phyloP scores from a whole-genome alignment of 2,113 vertebrate species.

The Enhydra lutris region DNA sequence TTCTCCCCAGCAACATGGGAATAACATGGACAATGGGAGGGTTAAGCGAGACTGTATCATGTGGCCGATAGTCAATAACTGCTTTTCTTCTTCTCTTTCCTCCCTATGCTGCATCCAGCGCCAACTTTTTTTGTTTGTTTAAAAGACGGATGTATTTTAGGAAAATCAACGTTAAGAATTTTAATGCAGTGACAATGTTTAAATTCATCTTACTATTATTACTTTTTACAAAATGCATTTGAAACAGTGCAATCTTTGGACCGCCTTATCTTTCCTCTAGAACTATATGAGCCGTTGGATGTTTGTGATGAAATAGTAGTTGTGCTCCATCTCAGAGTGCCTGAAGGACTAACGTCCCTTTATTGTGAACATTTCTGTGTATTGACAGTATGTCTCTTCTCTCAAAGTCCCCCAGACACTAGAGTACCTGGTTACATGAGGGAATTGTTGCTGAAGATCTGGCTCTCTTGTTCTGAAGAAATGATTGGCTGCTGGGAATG shows the following conservation, averaged over 20 bases:
- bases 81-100: neutral
- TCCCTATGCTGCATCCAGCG: neutral
- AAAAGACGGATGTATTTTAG: neutral
- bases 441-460: neutral
- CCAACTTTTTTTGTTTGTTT: neutral
- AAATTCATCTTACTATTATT: neutral
- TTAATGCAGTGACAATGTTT: neutral
- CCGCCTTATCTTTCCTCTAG: neutral
- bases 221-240: neutral
- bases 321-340: neutral
- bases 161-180: neutral
- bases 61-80: neutral
- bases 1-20: neutral
- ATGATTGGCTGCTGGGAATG: neutral
- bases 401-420: neutral
- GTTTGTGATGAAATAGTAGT: neutral
- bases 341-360: neutral
- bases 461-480: neutral
- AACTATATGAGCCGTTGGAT: neutral
- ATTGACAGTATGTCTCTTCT: neutral
- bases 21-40: neutral
- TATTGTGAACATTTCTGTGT: neutral
- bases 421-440: neutral
- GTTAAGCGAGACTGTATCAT: neutral
- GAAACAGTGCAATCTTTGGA: neutral